Conservation (phyloP, 1,140 invertebrate species). For the Heliconius hewitsoni region DNA sequence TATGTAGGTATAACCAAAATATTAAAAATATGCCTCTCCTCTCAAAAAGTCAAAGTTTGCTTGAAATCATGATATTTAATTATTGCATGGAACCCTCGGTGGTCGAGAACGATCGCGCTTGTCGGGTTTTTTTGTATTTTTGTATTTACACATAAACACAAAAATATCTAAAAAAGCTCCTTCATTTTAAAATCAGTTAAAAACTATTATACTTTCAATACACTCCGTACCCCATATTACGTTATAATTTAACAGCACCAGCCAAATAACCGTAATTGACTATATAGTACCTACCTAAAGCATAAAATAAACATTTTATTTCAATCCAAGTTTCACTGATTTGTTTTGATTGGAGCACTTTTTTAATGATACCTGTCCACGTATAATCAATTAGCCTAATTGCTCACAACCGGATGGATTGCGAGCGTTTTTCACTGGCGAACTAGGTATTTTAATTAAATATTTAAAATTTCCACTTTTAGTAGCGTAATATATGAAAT, state of each 20-base stretch:
- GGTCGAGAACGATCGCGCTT: too few species aligned
- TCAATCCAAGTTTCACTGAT: neutral
- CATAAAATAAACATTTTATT: constrained; percentile 1
- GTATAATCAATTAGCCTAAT: constrained; percentile 14
- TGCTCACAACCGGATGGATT: constrained; percentile 6
- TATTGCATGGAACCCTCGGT: too few species aligned
- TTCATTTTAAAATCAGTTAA: neutral
- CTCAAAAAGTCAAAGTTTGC: too few species aligned
- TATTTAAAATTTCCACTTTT: constrained; percentile 1
- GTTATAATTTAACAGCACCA: constrained; percentile 3
- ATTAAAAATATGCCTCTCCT: too few species aligned
- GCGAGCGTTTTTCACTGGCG: neutral
- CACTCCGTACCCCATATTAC: neutral
- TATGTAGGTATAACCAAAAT: too few species aligned
- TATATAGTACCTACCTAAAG: neutral
- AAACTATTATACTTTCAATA: neutral
- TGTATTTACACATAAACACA: neutral
- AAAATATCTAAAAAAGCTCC: neutral
- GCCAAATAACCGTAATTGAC: constrained; percentile 2
- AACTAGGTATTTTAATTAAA: constrained; percentile 8
- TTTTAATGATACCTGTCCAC: constrained; percentile 10
- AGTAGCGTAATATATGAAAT: neutral
- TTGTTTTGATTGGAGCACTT: constrained; percentile 11
- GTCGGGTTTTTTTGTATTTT: too few species aligned
- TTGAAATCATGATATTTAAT: too few species aligned